phyloP scores from a whole-genome alignment of 1,140 invertebrate species.

The Heliconius nattereri region DNA sequence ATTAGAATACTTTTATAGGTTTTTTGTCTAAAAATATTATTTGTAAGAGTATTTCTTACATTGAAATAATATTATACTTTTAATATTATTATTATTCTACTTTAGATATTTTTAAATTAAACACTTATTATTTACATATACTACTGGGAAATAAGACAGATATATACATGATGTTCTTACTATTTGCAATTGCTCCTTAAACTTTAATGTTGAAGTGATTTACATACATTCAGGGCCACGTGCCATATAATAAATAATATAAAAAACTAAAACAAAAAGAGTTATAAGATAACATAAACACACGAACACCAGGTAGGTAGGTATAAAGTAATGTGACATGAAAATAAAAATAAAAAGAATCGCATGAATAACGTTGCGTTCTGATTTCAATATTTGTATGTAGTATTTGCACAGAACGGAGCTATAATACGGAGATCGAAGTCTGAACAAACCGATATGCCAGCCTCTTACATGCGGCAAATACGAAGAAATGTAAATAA shows the following conservation, averaged over 20 bases:
- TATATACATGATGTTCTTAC: too few relatives aligned
- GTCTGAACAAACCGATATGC: conserved; percentile 45
- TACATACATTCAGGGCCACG: background rate
- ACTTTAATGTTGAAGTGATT: too few relatives aligned
- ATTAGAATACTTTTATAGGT: too few relatives aligned
- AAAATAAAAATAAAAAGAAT: conserved; percentile 52
- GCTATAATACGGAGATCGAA: conserved; percentile 46
- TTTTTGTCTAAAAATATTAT: too few relatives aligned
- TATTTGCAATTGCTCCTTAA: too few relatives aligned
- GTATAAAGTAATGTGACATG: conserved; percentile 35
- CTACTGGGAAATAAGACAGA: too few relatives aligned
- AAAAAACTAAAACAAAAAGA: background rate
- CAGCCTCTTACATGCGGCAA: conserved; percentile 43
- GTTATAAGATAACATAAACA: background rate
- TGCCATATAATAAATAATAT: background rate
- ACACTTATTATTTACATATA: too few relatives aligned
- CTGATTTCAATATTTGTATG: conserved; percentile 60
- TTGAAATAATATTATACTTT: too few relatives aligned
- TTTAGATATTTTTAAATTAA: too few relatives aligned
- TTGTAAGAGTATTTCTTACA: too few relatives aligned
- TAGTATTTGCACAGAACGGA: conserved; percentile 57
- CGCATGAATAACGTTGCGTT: conserved; percentile 53
- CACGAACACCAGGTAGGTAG: conserved; percentile 15
- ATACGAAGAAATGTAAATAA: conserved; percentile 57
- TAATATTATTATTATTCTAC: too few relatives aligned